Base-by-base conservation (phyloP, 2,113 vertebrate species). In the Lonchura striata region DNA sequence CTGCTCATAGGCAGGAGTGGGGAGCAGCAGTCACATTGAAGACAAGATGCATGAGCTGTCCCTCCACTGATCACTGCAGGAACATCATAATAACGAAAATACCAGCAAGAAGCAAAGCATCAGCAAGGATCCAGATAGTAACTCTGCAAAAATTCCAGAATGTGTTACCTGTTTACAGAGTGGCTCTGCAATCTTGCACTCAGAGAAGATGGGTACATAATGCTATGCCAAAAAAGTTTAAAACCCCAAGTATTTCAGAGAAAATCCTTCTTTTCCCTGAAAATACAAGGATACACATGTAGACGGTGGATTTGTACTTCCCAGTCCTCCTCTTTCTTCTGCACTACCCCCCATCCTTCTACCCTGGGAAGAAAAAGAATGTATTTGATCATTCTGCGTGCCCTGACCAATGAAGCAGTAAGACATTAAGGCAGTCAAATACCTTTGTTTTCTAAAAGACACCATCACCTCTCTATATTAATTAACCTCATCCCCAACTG, bases 1-100 rank as follows among this genome's bases (percentile, higher is more conserved):
- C 83, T 15, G 35, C 46, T 94, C 81, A 27, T 83, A 74, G 71
- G 71, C 41, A 89, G 95, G 70, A 65, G 22, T 31, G 39, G 30
- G 68, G 46, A 94, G 83, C 69, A 92, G 86, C 82, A 83, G 80
- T 76, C 88, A 88, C 79, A 88, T 20, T 59, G 70, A 86, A 78
- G 46, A 94, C 28, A 75, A 97, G 87, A 97, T 86, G 31, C 86
- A 96, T 39, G 82, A 94, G 95, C 94, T 97, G 94, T 92, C 39
- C 7, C 69, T 77, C 75, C 61, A 35, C 69, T 86, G 56, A 93
- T 91, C 78, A 89, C 72, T 39, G 39, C 66, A 39, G 85, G 85
- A 93, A 77, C 78, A 79, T 75, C 63, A 18, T 68, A 94, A 83
- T 87, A 92, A 92, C 94, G 94, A 95, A 90, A 86, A 85, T 41